Evolutionary conservation across 2,113 vertebrate species (phyloP).

Genomic region (Vimba vimba): DNA sequence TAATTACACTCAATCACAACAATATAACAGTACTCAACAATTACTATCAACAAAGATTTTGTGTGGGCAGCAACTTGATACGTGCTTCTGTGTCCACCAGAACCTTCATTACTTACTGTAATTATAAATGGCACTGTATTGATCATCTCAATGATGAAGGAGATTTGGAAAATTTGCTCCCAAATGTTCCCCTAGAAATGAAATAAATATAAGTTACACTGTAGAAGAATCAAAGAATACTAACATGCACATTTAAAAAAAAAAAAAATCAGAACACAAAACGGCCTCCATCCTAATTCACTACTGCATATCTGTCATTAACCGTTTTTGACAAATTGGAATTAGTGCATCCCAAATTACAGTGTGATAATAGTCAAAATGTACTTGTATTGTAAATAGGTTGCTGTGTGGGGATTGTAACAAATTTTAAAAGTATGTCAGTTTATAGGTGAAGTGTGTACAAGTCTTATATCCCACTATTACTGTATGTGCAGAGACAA

Average conservation of each 20-base stretch:
- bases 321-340: background rate
- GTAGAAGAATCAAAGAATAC: background rate
- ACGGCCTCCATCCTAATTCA: too few relatives aligned
- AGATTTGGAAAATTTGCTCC: slow-evolving; percentile 95
- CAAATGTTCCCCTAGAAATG: slow-evolving; percentile 92
- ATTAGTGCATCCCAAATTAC: background rate
- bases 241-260: background rate
- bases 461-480: background rate
- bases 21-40: background rate
- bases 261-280: background rate
- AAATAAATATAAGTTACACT: slow-evolving; percentile 6
- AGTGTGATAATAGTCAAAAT: background rate
- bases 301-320: too few relatives aligned
- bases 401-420: background rate
- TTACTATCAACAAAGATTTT: background rate
- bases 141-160: slow-evolving; percentile 97
- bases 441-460: background rate
- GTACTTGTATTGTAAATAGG: background rate
- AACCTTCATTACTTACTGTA: slow-evolving; percentile 80
- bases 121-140: slow-evolving; percentile 97
- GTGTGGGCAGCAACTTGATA: background rate
- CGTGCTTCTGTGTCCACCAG: background rate
- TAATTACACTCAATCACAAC: background rate
- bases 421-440: background rate
- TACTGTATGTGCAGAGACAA: background rate